phyloP scores from a whole-genome alignment of 2,888 invertebrate genomes.

The Lamellibrachia satsuma region DNA sequence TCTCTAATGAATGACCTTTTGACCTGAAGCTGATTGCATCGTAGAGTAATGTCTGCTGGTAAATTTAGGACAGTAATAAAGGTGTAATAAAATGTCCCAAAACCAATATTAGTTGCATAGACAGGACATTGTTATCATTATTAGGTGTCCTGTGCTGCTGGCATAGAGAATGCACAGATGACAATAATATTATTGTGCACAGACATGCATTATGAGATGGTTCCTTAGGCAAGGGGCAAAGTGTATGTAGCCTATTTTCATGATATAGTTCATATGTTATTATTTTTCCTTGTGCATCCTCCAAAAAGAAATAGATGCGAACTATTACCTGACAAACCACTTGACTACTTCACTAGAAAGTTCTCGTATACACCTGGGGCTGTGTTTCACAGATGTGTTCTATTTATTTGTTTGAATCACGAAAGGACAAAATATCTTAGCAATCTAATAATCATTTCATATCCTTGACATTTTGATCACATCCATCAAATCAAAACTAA shows the following conservation, averaged over 20 bases:
- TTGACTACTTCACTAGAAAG: neutral
- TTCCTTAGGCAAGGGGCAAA: neutral
- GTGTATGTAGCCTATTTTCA: neutral
- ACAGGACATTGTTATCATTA: neutral
- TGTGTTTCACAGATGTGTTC: neutral
- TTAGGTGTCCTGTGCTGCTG: neutral
- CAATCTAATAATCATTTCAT: neutral
- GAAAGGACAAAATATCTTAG: neutral
- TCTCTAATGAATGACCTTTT: neutral
- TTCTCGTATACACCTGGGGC: neutral
- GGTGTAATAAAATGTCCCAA: neutral
- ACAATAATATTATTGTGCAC: neutral
- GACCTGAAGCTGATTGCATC: neutral
- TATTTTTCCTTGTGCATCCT: neutral
- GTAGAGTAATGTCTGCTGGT: neutral
- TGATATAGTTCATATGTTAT: neutral
- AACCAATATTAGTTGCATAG: neutral
- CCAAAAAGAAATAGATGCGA: neutral
- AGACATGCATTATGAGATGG: neutral
- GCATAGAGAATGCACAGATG: neutral
- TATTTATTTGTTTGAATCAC: neutral
- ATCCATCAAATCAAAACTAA: neutral
- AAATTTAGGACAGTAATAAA: constrained; percentile 5
- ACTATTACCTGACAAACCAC: neutral
- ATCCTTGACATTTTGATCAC: neutral